These are phyloP conservation scores for Hestina assimilis DNA, from an alignment of 1,140 invertebrate genomes.

Conservation along the genomic window DNA sequence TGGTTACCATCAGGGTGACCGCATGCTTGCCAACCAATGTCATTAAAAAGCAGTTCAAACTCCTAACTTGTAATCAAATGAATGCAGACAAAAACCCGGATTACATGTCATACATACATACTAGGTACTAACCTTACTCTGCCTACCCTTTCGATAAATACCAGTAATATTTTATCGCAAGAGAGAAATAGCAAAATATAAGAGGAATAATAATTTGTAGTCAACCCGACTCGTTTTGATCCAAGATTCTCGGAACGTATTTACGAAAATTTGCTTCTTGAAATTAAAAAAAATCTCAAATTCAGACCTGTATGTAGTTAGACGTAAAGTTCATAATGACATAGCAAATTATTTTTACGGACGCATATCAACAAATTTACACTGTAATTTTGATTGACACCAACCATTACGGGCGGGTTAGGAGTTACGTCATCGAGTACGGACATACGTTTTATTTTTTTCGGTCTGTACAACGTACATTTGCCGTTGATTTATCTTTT, in stretches of 20 bases:
- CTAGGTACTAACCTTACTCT: too few relatives aligned
- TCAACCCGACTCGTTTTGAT: constrained; percentile 52
- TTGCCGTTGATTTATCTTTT: constrained; percentile 29
- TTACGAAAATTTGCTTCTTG: constrained; percentile 34
- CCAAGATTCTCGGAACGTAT: constrained; percentile 50
- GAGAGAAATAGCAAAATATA: constrained; percentile 24
- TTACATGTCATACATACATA: too few relatives aligned
- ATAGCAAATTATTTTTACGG: constrained; percentile 36
- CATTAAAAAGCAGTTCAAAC: too few relatives aligned
- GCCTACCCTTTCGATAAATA: too few relatives aligned
- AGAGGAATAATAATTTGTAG: constrained; percentile 41
- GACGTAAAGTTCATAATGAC: constrained; percentile 44
- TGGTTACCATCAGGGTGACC: too few relatives aligned
- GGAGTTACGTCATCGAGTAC: constrained; percentile 69
- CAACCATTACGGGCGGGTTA: constrained; percentile 71
- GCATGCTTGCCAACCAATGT: too few relatives aligned
- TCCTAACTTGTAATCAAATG: too few relatives aligned
- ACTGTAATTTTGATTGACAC: constrained; percentile 77
- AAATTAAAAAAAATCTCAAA: constrained; percentile 13
- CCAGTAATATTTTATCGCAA: too few relatives aligned
- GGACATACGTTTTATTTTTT: constrained; percentile 51
- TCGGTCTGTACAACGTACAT: constrained; percentile 30
- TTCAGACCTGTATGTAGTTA: constrained; percentile 5
- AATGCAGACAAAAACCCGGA: too few relatives aligned
- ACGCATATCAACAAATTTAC: constrained; percentile 59